These are phyloP conservation scores for Antrozous pallidus DNA, from an alignment of 2,797 vertebrate genomes.

Conservation along the genomic window DNA sequence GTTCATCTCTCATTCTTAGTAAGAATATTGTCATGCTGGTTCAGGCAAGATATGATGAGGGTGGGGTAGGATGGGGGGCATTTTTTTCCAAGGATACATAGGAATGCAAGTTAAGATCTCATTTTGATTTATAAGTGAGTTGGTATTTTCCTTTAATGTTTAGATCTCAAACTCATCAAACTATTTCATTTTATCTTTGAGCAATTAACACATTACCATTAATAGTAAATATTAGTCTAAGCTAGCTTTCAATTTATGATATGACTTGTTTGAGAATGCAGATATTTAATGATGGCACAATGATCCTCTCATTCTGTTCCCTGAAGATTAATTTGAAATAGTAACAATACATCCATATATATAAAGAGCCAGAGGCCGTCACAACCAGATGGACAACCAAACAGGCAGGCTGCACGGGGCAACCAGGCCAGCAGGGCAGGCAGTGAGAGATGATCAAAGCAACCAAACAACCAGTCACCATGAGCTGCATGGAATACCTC, in stretches of 20 bases:
- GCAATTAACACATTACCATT: not conserved
- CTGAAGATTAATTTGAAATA: constrained; percentile 43
- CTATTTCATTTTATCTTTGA: not conserved
- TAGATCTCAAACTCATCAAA: not conserved
- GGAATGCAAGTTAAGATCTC: not conserved
- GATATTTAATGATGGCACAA: not conserved
- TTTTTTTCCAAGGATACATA: not conserved
- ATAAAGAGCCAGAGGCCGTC: too few species aligned
- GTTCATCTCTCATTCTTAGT: not conserved
- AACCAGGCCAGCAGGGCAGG: too few species aligned
- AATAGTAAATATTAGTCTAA: not conserved
- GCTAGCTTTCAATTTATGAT: not conserved
- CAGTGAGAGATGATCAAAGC: too few species aligned
- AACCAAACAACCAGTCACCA: too few species aligned
- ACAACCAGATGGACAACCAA: too few species aligned
- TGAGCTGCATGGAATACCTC: too few species aligned
- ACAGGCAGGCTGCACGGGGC: too few species aligned
- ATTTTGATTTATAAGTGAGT: not conserved
- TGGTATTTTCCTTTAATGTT: not conserved
- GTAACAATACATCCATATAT: not conserved
- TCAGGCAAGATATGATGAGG: not conserved
- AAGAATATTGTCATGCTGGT: not conserved
- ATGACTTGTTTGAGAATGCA: not conserved
- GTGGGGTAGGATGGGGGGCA: not conserved
- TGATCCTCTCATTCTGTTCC: not conserved